Evolutionary conservation across 2,113 vertebrate species (phyloP).

Genomic region (Pandion haliaetus): DNA sequence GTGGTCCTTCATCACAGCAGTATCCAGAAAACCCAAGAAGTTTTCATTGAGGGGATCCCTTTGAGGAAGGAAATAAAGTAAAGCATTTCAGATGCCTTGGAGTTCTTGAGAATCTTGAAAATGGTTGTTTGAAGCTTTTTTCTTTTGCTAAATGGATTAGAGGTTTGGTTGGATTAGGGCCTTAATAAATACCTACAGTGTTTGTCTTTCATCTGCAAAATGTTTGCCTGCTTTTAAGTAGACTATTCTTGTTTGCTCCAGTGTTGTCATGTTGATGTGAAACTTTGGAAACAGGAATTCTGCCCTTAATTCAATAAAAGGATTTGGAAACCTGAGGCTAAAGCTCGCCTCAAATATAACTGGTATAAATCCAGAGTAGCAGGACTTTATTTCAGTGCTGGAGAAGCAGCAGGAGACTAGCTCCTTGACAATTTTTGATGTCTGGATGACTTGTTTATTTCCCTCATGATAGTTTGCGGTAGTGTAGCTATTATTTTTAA

Average conservation of each 20-base stretch:
- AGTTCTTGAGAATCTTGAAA: neutral
- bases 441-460: constrained; percentile 39
- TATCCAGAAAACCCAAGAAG: neutral
- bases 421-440: constrained; percentile 35
- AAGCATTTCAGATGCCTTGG: neutral
- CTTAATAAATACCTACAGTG: constrained; percentile 52
- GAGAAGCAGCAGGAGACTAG: constrained; percentile 39
- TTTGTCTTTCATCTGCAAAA: constrained; percentile 52
- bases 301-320: constrained; percentile 31
- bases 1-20: neutral
- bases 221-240: constrained; percentile 48
- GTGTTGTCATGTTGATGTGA: constrained; percentile 52
- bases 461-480: constrained; percentile 40
- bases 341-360: neutral
- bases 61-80: neutral
- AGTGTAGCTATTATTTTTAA: constrained; percentile 44
- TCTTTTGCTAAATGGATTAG: constrained; percentile 26
- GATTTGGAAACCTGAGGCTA: constrained; percentile 52
- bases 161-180: constrained; percentile 49
- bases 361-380: constrained; percentile 37
- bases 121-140: constrained; percentile 1
- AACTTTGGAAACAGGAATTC: constrained; percentile 53
- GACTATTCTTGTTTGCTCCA: constrained; percentile 47
- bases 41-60: neutral
- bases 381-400: constrained; percentile 32